Conservation (phyloP, 2,888 invertebrate genomes). For the Athalia circularis region DNA sequence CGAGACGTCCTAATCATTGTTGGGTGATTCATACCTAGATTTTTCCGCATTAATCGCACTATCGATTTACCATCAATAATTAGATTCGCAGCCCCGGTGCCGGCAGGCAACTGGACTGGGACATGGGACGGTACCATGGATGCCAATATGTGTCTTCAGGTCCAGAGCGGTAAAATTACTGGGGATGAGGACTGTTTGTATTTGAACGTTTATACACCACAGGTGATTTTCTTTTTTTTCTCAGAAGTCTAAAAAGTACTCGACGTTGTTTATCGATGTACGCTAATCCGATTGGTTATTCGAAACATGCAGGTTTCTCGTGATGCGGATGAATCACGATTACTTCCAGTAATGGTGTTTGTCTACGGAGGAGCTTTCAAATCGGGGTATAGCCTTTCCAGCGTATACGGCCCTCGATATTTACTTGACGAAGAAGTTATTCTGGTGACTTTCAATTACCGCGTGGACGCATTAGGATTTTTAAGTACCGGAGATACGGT, state of each 20-base stretch:
- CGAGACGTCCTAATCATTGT: too few species aligned
- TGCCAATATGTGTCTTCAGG: background rate
- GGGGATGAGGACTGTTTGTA: too few species aligned
- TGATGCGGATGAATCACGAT: too few species aligned
- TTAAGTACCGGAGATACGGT: slow-evolving; percentile 31
- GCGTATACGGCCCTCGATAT: slow-evolving; percentile 1
- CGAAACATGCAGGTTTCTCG: too few species aligned
- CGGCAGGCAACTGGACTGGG: background rate
- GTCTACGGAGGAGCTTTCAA: slow-evolving; percentile 24
- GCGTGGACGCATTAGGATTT: slow-evolving; percentile 13
- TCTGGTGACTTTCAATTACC: slow-evolving; percentile 23
- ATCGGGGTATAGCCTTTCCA: background rate
- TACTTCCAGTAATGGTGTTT: slow-evolving; percentile 18
- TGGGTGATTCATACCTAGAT: too few species aligned
- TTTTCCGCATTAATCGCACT: too few species aligned
- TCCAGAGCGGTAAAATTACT: background rate
- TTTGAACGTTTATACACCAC: too few species aligned
- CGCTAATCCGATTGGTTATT: too few species aligned
- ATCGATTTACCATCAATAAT: background rate
- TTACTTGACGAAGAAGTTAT: slow-evolving; percentile 24
- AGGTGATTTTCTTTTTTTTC: too few species aligned
- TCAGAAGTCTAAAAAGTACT: too few species aligned
- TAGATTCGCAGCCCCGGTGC: slow-evolving; percentile 1
- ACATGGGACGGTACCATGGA: background rate
- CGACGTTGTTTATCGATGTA: too few species aligned